Percentiles rank a stretch among this genome's conserved stretches.
phyloP scores from a whole-genome alignment of 1,140 invertebrate species.

The Drosophila ercepeae region DNA sequence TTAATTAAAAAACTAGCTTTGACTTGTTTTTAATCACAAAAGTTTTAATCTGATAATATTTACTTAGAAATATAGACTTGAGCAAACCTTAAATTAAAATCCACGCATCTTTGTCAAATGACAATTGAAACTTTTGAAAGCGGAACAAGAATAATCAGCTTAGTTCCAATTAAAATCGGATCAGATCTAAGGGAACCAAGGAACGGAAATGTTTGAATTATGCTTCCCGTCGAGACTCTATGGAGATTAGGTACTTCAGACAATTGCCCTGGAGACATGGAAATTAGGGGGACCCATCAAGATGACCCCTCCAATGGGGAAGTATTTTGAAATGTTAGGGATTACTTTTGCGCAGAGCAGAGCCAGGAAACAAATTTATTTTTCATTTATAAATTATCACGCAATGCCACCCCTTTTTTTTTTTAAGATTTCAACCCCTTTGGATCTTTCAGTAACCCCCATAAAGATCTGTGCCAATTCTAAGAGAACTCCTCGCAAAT shows the following conservation, averaged over 20 bases:
- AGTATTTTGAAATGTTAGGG: background rate
- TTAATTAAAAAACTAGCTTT: background rate
- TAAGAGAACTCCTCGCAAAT: background rate
- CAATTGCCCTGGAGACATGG: slow-evolving; percentile 37
- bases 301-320: slow-evolving; percentile 19
- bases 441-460: background rate
- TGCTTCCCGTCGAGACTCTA: slow-evolving; percentile 10
- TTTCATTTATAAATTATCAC: slow-evolving; percentile 14
- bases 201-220: background rate
- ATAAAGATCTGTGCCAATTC: background rate
- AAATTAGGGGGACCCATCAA: slow-evolving; percentile 18
- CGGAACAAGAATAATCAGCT: slow-evolving; percentile 3
- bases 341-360: background rate
- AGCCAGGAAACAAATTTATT: slow-evolving; percentile 6
- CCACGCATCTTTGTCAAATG: background rate
- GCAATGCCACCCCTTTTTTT: background rate
- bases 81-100: background rate
- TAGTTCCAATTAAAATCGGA: slow-evolving; percentile 22
- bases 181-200: background rate
- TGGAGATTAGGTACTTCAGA: slow-evolving; percentile 25
- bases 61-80: background rate
- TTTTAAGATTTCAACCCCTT: slow-evolving; percentile 14
- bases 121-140: background rate
- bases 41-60: background rate
- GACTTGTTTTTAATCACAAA: background rate